Percentiles rank a stretch among this genome's conserved stretches.
Evolutionary conservation across 2,797 vertebrate species (phyloP).

Genomic region (Sebastes itinus): DNA sequence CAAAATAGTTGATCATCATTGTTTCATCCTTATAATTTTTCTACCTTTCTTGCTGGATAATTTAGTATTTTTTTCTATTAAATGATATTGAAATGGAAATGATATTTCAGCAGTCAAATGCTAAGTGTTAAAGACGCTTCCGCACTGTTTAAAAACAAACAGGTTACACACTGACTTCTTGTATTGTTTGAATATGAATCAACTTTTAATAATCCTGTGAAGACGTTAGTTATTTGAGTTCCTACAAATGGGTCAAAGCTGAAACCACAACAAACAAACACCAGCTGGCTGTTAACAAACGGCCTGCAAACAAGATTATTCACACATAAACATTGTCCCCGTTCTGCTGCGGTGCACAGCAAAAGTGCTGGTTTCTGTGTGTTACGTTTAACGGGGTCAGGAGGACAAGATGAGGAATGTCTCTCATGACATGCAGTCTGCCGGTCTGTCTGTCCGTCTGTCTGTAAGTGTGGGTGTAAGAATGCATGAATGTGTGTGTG

Average conservation of each 20-base stretch:
- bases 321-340: conserved; percentile 18
- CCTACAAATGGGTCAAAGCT: conserved; percentile 2
- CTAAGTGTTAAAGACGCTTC: not conserved
- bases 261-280: conserved; percentile 1
- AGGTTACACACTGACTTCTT: not conserved
- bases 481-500: not conserved
- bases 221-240: not conserved
- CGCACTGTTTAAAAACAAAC: not conserved
- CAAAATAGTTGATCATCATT: too few relatives aligned
- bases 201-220: not conserved
- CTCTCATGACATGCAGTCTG: conserved; percentile 1
- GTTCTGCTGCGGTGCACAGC: conserved; percentile 9
- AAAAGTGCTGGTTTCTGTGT: not conserved
- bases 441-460: not conserved
- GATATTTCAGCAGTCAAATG: not conserved
- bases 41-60: not conserved
- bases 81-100: not conserved
- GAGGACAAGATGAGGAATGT: conserved; percentile 7
- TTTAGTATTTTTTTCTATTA: not conserved
- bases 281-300: not conserved
- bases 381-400: not conserved
- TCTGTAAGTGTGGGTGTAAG: not conserved
- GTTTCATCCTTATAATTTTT: too few relatives aligned
- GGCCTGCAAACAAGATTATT: not conserved
- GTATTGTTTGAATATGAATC: not conserved